Base-by-base conservation (phyloP, 2,888 invertebrate genomes). In the Rotaria socialis region DNA sequence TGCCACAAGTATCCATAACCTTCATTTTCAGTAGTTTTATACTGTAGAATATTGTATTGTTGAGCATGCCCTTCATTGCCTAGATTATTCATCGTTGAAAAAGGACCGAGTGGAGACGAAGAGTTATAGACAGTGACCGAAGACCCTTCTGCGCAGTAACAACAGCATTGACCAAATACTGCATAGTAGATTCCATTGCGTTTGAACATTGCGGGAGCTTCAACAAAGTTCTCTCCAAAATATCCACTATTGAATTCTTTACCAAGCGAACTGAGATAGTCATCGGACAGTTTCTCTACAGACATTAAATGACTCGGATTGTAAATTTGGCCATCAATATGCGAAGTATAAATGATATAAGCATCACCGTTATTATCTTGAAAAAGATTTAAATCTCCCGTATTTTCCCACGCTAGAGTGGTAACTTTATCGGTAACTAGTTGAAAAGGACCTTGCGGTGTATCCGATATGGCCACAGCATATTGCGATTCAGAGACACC, bases 181-280 rank as follows among this genome's bases (percentile, higher is more conserved):
- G 58, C 58, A 58, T 58, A 58, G 58, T 58, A 58, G 58, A 58
- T 58, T 58, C 58, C 58, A 58, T 58, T 58, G 22, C 58, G 58
- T 22, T 58, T 58, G 58, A 58, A 58, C 58, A 58, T 58, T 58
- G 58, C 58, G 22, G 19, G 19, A n/a, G 19, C 58, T 58, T 58
- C 58, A 8, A 58, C 58, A 58, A 58, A 58, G 22, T 5, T 58
- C 22, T 58, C 19, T 16, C 58, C 58, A 58, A 58, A 58, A 22
- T 58, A 58, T 58, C 58, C 58, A 58, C 58, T 58, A 22, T 58
- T 58, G n/a, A 19, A 58, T 19, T 58, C 22, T 22, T 19, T 58
- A 58, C 58, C 58, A 16, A 58, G 22, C 7, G 58, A 58, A 22
- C 58, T 58, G 58, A 58, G 58, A 22, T 58, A 58, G 22, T 58